Base-by-base conservation (phyloP, 64 coral and sea anemone species). In the Platygyra sinensis region DNA sequence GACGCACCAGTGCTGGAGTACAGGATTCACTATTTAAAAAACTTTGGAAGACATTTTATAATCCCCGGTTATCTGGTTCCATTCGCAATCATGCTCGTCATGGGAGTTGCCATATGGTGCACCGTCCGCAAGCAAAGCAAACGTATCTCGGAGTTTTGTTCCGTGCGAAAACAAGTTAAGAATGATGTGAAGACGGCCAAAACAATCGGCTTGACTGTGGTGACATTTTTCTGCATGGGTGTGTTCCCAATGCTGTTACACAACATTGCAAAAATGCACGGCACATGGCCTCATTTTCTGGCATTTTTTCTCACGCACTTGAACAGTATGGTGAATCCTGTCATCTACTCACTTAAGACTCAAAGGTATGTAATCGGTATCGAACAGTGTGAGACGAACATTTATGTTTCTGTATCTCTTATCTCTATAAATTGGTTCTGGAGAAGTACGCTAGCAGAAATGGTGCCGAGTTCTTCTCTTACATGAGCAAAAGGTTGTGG, bases 141-240 rank as follows among this genome's bases (percentile, higher is more conserved):
- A 19, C 55, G 78, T 42, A 86, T 94, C 33, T 33, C 52, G 27
- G 49, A 87, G 72, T 73, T 77, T 42, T 29, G 87, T 67, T 72
- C 30, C 2, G 22, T 62, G 52, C 59, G 19, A 24, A 94, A 86
- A 55, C 79, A 67, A 54, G 62, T 78, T 15, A 82, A 86, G 67
- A 94, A 60, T 39, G 92, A 94, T n/a, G 87, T 94, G 20, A 67
- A 77, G 74, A 94, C 92, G 36, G 92, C 92, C 49, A 94, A 94
- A 80, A 94, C 92, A 12, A 71, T 94, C 32, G 87, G 87, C 19
- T 64, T 94, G 32, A 94, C 92, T n/a, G 83, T 89, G 30, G 1
- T 82, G 6, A 80, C 87, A 13, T 94, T 89, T 83, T 89, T 86
- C 76, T 79, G 24, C 18, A 92, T 92, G 90, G 82, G 90, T 14